Evolutionary conservation across 1,140 invertebrate species (phyloP), one percentile per base, ranked within the genome.

Genomic region (Diabrotica virgifera): DNA sequence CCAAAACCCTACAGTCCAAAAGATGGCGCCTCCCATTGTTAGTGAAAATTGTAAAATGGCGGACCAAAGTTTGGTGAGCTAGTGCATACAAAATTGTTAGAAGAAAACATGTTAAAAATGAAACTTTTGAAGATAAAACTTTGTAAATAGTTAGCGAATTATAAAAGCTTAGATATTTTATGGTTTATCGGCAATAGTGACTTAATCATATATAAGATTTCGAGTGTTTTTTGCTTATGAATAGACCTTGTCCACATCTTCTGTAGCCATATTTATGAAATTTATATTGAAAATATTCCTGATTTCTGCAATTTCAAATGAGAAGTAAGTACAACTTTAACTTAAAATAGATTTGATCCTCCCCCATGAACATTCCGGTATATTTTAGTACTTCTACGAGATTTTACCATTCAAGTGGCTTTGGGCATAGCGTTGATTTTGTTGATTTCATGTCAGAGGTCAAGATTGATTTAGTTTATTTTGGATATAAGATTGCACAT

Each of bases 231-330:
- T 24, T 70, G 37, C 51, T 53, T 36, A 63, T 70, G 66, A 72
- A 66, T 64, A 65, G 67, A 70, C 67, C 38, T 63, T 68, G 56
- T 61, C 69, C 68, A 55, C 36, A 69, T 65, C 67, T 71, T 46
- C 69, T 72, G 75, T 70, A 77, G 75, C 75, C 75, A 77, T 77
- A 76, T 77, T 77, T 74, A 73, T 68, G 61, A 75, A 69, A 54
- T 68, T 66, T 64, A 72, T 67, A 67, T 66, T 64, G 67, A 70
- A 66, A 68, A 68, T 58, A 62, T 65, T 62, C 36, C 59, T 52
- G 64, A 67, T 67, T 59, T 62, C 54, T 55, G 52, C 36, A 60
- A 53, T 73, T 68, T 72, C 65, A 52, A 74, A 70, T 74, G 70
- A 76, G 71, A 74, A 63, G 73, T 73, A 64, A 76, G 74, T 72